These are phyloP conservation scores for Xenentodon cancila DNA, from an alignment of 2,797 vertebrate species.

Conservation along the genomic window DNA sequence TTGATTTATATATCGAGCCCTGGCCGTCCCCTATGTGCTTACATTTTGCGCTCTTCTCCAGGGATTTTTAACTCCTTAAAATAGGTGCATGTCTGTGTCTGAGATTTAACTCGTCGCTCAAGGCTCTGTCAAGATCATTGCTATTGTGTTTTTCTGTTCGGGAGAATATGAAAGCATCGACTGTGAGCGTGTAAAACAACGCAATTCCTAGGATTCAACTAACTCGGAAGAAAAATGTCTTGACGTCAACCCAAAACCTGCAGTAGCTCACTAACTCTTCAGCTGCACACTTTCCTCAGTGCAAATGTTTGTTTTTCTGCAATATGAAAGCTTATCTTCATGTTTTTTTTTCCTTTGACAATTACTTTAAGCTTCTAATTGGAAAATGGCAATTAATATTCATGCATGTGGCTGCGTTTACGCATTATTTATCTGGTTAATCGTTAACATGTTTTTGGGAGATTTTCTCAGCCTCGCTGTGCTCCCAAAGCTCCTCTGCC, in stretches of 20 bases:
- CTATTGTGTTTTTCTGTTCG: background rate
- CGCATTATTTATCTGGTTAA: constrained; percentile 43
- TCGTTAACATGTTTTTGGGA: constrained; percentile 18
- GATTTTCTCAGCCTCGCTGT: constrained; percentile 4
- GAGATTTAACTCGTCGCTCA: constrained; percentile 24
- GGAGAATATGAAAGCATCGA: background rate
- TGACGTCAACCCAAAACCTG: no score
- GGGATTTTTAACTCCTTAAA: constrained; percentile 49
- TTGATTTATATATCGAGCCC: constrained; percentile 94
- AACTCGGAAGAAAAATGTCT: no score
- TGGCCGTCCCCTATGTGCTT: constrained; percentile 78
- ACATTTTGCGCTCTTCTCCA: constrained; percentile 52
- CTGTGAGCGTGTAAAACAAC: background rate
- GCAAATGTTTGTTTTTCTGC: constrained; percentile 19
- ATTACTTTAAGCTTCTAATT: constrained; percentile 40
- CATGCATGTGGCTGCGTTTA: constrained; percentile 15
- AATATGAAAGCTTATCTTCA: constrained; percentile 8
- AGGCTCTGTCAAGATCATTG: background rate
- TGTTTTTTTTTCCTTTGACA: constrained; percentile 25
- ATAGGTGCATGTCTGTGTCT: constrained; percentile 31
- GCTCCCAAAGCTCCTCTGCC: constrained; percentile 32
- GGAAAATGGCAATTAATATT: constrained; percentile 44
- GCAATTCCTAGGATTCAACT: background rate
- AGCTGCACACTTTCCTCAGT: background rate
- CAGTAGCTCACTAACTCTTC: no score